These are phyloP conservation scores for Hypercompe scribonia DNA, from an alignment of 2,888 invertebrate species.

Conservation along the genomic window DNA sequence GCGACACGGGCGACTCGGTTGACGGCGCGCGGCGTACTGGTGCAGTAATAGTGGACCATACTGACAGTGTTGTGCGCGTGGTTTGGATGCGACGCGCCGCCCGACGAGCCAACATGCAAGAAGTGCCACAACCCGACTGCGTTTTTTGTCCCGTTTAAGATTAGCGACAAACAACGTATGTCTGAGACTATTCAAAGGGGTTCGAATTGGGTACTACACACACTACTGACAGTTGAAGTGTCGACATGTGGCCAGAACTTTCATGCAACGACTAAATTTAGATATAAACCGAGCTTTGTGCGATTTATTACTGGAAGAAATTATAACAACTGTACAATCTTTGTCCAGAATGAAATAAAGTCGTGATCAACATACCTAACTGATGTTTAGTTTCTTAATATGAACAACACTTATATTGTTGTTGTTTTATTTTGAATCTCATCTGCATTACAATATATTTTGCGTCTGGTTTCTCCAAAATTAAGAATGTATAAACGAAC, in stretches of 20 bases:
- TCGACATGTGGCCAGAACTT: slow-evolving; percentile 25
- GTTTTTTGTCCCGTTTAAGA: slow-evolving; percentile 81
- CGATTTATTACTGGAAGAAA: background rate
- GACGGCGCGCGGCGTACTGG: slow-evolving; percentile 76
- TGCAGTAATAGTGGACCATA: slow-evolving; percentile 46
- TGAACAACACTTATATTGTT: background rate
- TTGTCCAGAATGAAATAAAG: background rate
- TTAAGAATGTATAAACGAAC: background rate
- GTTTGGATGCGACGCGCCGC: slow-evolving; percentile 51
- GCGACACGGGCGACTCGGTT: slow-evolving; percentile 64
- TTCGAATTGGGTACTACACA: slow-evolving; percentile 39
- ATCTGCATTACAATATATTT: background rate
- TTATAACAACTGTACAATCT: background rate
- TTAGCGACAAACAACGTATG: slow-evolving; percentile 77
- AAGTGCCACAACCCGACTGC: slow-evolving; percentile 76
- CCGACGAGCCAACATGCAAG: slow-evolving; percentile 73
- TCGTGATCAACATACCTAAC: background rate
- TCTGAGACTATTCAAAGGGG: slow-evolving; percentile 64
- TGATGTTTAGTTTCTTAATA: background rate
- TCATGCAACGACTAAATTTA: slow-evolving; percentile 24
- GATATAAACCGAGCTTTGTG: slow-evolving; percentile 16
- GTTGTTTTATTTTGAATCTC: background rate
- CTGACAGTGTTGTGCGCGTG: slow-evolving; percentile 39
- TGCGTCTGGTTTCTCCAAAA: background rate
- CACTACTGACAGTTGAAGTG: slow-evolving; percentile 17